Conservation (phyloP, 2,888 invertebrate species). For the Opisthograptis luteolata region DNA sequence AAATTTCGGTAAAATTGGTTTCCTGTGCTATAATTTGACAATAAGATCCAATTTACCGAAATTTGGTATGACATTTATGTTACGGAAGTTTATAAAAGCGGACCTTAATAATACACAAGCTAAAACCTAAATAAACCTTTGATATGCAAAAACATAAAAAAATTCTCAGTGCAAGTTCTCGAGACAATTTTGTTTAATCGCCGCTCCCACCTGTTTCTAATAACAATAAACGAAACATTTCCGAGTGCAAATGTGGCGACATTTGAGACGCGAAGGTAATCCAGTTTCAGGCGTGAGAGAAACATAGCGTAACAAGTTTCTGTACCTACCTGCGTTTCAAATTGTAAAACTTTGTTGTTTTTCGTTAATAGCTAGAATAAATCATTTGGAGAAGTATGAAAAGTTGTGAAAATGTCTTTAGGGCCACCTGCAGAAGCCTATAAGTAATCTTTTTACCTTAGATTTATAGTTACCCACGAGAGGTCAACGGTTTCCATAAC, state of each 20-base stretch:
- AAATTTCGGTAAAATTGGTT: too few relatives aligned
- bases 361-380: not conserved
- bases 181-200: slow-evolving; percentile 15
- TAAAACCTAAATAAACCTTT: not conserved
- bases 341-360: not conserved
- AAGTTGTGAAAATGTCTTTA: too few relatives aligned
- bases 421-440: too few relatives aligned
- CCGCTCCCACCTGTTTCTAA: slow-evolving; percentile 12
- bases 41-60: too few relatives aligned
- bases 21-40: too few relatives aligned
- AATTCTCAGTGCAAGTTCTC: slow-evolving; percentile 1
- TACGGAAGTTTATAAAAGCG: too few relatives aligned
- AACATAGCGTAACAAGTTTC: not conserved
- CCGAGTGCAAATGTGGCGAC: slow-evolving; percentile 15
- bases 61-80: too few relatives aligned
- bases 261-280: slow-evolving; percentile 20
- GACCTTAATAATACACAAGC: too few relatives aligned
- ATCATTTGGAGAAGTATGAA: too few relatives aligned
- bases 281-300: slow-evolving; percentile 5
- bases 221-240: slow-evolving; percentile 26
- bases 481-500: too few relatives aligned
- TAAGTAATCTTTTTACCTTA: too few relatives aligned
- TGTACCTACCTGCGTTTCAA: not conserved
- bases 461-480: too few relatives aligned
- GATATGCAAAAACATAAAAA: slow-evolving; percentile 2